A percentile compares a stretch with the other conserved stretches of the same genome.
Conservation (phyloP, 2,113 vertebrate genomes). For the Oenanthe melanoleuca region DNA sequence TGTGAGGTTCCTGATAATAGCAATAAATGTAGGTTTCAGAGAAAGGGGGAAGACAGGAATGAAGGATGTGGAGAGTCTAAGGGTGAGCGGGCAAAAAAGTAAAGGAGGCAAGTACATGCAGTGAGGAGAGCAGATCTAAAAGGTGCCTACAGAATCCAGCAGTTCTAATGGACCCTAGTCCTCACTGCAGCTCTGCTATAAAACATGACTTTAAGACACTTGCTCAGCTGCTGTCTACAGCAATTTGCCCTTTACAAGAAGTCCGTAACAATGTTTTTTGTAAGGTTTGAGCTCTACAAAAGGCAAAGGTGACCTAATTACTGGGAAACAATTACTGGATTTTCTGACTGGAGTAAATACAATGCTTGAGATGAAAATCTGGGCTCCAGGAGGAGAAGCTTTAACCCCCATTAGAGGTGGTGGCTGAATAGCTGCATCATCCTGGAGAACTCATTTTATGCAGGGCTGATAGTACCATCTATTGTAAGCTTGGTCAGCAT, state of each 20-base stretch:
- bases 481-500: constrained; percentile 13
- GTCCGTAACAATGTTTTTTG: background rate
- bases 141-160: background rate
- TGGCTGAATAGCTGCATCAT: background rate
- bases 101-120: background rate
- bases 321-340: constrained; percentile 1
- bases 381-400: background rate
- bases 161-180: background rate
- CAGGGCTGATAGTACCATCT: background rate
- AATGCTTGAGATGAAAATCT: constrained; percentile 8
- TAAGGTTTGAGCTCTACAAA: background rate
- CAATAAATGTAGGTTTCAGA: background rate
- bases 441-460: background rate
- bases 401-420: background rate
- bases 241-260: background rate
- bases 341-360: constrained; percentile 32
- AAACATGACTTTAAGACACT: background rate
- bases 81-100: background rate
- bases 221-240: background rate
- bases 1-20: background rate
- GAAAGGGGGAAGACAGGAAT: background rate
- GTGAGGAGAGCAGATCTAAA: background rate
- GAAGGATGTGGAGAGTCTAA: background rate
- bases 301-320: constrained; percentile 26
- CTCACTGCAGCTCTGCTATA: background rate